Base-by-base conservation (phyloP, 2,797 vertebrate species). In the Pipistrellus nathusii region DNA sequence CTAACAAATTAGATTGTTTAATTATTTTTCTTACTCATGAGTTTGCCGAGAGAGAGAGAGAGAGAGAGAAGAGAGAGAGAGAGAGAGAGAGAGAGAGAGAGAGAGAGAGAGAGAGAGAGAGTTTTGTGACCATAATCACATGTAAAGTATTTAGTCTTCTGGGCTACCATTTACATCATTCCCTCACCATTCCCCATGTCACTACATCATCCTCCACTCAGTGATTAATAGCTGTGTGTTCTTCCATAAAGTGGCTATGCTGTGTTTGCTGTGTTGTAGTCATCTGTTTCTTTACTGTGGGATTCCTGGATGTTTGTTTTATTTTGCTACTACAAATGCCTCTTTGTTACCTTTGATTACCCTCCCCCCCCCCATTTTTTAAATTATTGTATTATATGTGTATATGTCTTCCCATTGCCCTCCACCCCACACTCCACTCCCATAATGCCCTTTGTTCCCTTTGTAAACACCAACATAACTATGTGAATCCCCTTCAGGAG, bases 1-100 rank as follows among this genome's bases (percentile, higher is more conserved):
- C 35, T 82, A 46, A 89, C 82, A 91, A 92, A 92, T 48, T 69
- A 64, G 12, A 13, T 89, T 30, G 9, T 64, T 46, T 46, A 71
- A 64, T 46, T 89, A 32, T 55, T 41, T 85, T 57, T 30, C n/a
- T 92, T 88, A 46, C 27, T 35, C 44, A 30, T 38, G 25, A 53
- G n/a, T n/a, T n/a, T n/a, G n/a, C n/a, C n/a, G 6, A 15, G 10
- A 59, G 21, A 4, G 25, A 66, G 27, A 17, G 41, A 84, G 51
- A 85, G 30, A 55, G 10, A 76, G 32, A 32, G 1, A 30, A 53
- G 6, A 15, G 10, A 59, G 21, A 4, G 25, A 66, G 27, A 17
- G 41, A 84, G 51, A 85, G 30, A 55, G 10, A 76, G 32, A 32
- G 1, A 57, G 17, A 30, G 7, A 38, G 1, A 32, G 6, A 59